Conservation (phyloP, 2,113 vertebrate genomes). For the Trematomus loennbergii region DNA sequence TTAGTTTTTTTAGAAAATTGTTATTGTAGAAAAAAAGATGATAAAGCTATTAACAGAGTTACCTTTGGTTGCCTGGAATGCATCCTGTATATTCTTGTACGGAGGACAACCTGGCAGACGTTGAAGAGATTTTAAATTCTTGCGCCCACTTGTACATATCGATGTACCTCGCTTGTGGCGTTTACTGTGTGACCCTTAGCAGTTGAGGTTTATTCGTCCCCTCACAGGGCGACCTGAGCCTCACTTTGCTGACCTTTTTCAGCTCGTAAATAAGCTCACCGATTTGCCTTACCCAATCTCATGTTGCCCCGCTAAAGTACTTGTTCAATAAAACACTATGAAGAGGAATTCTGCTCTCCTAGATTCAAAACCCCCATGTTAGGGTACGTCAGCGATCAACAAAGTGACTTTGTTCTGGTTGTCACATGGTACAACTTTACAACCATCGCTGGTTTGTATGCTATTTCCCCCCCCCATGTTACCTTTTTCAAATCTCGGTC, state of each 20-base stretch:
- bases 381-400: conserved; percentile 74
- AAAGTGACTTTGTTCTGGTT: conserved; percentile 75
- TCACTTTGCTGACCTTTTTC: conserved; percentile 70
- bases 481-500: conserved; percentile 78
- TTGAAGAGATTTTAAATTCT: conserved; percentile 69
- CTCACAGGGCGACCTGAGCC: conserved; percentile 61
- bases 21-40: conserved; percentile 59
- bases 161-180: conserved; percentile 72
- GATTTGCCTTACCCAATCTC: conserved; percentile 84
- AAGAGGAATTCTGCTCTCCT: conserved; percentile 55
- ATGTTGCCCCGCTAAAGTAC: conserved; percentile 70
- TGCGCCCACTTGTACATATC: conserved; percentile 71
- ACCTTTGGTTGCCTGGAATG: conserved; percentile 72
- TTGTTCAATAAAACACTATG: conserved; percentile 66
- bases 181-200: conserved; percentile 73
- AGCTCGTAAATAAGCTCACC: conserved; percentile 84
- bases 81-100: conserved; percentile 69
- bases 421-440: conserved; percentile 81
- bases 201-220: conserved; percentile 65
- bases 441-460: conserved; percentile 51
- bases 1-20: conserved; percentile 45
- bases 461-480: conserved; percentile 41
- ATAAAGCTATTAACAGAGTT: conserved; percentile 74
- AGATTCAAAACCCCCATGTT: conserved; percentile 58
- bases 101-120: conserved; percentile 59